Evolutionary conservation across 2,113 vertebrate species (phyloP).

Genomic region (Prunella fulvescens): DNA sequence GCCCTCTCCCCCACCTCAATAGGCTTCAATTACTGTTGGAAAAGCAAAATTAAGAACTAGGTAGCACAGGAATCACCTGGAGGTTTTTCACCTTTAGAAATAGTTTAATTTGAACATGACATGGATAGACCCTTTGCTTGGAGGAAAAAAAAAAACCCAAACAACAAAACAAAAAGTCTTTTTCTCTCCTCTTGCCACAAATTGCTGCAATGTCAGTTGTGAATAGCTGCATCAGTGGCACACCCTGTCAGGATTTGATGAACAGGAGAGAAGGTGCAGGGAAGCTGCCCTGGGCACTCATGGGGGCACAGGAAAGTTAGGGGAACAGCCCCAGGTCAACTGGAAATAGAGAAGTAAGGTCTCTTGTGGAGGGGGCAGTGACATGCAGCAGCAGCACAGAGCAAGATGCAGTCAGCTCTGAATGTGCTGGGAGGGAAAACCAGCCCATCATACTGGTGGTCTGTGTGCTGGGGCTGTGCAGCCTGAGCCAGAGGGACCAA

Average conservation of each 20-base stretch:
- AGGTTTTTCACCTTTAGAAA: neutral
- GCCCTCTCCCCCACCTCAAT: neutral
- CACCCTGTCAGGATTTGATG: neutral
- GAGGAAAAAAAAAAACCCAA: neutral
- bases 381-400: neutral
- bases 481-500: neutral
- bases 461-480: neutral
- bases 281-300: neutral
- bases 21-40: neutral
- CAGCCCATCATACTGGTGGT: neutral
- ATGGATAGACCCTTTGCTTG: neutral
- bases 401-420: neutral
- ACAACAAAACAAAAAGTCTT: neutral
- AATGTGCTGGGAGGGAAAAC: rapidly evolving
- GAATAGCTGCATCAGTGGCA: neutral
- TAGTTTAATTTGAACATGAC: neutral
- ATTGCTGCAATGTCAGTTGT: neutral
- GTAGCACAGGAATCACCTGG: neutral
- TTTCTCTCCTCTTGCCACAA: neutral
- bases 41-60: slow-evolving; percentile 11
- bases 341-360: neutral
- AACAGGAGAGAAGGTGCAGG: neutral
- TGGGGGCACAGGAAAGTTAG: neutral
- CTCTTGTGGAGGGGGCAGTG: neutral
- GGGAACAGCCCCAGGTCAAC: neutral